Conservation (phyloP, 1,140 invertebrate genomes). For the Brachionus calyciflorus region DNA sequence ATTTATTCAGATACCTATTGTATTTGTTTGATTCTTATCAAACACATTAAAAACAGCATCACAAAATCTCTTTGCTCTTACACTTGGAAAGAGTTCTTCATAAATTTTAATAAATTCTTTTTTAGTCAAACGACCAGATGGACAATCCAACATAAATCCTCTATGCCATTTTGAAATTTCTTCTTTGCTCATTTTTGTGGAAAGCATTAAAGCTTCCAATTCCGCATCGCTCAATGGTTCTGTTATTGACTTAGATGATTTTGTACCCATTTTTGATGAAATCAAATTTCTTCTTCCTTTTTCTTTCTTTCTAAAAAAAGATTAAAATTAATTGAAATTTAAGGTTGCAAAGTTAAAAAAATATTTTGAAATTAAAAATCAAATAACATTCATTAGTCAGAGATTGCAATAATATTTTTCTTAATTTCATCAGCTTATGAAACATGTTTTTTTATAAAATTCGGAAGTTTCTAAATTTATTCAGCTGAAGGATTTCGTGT, state of each 20-base stretch:
- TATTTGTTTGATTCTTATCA: constrained; percentile 2
- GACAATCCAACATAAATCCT: constrained; percentile 42
- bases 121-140: constrained; percentile 14
- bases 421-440: too few species aligned
- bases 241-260: background rate
- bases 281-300: too few species aligned
- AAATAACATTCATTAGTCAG: too few species aligned
- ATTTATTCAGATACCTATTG: background rate
- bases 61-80: constrained; percentile 1
- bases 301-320: too few species aligned
- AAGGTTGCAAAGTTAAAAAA: background rate
- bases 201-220: background rate
- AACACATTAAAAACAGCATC: constrained; percentile 24
- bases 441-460: too few species aligned
- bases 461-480: too few species aligned
- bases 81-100: constrained; percentile 25
- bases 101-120: constrained; percentile 37
- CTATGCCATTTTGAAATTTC: constrained; percentile 33
- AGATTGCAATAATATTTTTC: too few species aligned
- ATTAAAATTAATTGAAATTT: background rate
- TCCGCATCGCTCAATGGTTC: constrained; percentile 22
- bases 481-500: too few species aligned
- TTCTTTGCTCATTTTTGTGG: background rate
- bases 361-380: too few species aligned
- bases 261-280: background rate